These are phyloP conservation scores for Drosophila obscura DNA, from an alignment of 1,140 invertebrate genomes.

Conservation along the genomic window DNA sequence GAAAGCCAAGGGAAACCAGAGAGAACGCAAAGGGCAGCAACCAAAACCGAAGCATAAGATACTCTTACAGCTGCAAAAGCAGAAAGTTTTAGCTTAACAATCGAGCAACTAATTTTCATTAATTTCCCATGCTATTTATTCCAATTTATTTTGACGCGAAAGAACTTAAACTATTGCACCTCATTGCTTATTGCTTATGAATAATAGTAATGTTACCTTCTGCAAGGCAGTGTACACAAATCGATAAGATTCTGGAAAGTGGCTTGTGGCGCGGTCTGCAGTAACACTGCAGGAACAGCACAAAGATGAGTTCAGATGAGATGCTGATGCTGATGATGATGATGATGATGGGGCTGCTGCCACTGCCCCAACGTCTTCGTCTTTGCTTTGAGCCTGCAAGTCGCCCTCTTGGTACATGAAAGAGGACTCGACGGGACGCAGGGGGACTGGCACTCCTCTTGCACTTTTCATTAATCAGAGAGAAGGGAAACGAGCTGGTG, in stretches of 20 bases:
- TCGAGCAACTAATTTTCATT: too few relatives aligned
- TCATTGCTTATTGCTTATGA: too few relatives aligned
- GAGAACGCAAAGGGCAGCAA: too few relatives aligned
- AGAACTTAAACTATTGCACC: too few relatives aligned
- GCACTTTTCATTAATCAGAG: slow-evolving; percentile 78
- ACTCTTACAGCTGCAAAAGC: too few relatives aligned
- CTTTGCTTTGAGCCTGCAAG: slow-evolving; percentile 53
- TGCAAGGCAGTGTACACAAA: slow-evolving; percentile 16
- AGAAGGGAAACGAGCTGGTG: slow-evolving; percentile 38
- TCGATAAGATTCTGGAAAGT: slow-evolving; percentile 73
- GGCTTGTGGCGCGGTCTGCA: slow-evolving; percentile 47
- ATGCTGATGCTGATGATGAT: slow-evolving; percentile 16
- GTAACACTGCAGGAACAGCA: not conserved
- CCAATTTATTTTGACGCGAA: too few relatives aligned
- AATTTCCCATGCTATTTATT: too few relatives aligned
- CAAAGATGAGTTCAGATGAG: not conserved
- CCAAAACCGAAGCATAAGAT: too few relatives aligned
- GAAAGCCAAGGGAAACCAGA: slow-evolving; percentile 60
- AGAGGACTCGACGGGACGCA: slow-evolving; percentile 2
- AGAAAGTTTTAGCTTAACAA: too few relatives aligned
- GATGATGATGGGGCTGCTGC: slow-evolving; percentile 32
- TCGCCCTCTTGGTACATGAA: slow-evolving; percentile 58
- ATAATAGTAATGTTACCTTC: too few relatives aligned
- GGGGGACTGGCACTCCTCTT: slow-evolving; percentile 33
- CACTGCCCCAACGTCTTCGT: slow-evolving; percentile 43